Base-by-base conservation (phyloP, 2,797 vertebrate species). In the Sebastes baramenuke region DNA sequence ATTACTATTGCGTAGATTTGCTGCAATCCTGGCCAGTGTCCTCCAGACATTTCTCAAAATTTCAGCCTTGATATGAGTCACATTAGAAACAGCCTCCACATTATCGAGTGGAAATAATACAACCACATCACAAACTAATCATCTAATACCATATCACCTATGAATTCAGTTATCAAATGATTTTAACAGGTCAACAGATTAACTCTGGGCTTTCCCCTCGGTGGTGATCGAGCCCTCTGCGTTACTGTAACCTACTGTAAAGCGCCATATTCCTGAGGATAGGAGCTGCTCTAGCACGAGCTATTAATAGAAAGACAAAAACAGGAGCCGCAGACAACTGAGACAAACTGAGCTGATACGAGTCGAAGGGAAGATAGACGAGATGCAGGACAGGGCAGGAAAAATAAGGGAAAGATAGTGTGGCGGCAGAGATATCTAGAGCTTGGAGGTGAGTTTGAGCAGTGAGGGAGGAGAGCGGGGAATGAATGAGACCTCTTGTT, bases 271-370 rank as follows among this genome's bases (percentile, higher is more conserved):
- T 77, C 60, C 77, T 8, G 64, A 82, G 49, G 67, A 85, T 78
- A 81, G 70, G 59, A 75, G 69, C 81, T 58, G 77, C 81, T 86
- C 82, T 6, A 58, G 60, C 46, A 9, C 5, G 22, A 59, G 83
- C 87, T 92, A 92, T 86, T 84, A 88, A 89, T 90, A 94, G 91
- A 79, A 62, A 77, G 83, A 84, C 73, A 77, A 77, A 83, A 88
- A 72, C 84, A 80, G 79, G 67, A 85, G 68, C 52, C 2, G 73
- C 68, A 78, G 80, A 81, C 81, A 70, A 77, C 36, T 75, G 84
- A 42, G 36, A 46, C 77, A 83, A 84, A 72, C 25, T 22, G 80
- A 82, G 81, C 71, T 29, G 75, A 72, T 42, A 36, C 3, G 11
- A 81, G 77, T n/a, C 1, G 49, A 64, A 73, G 60, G 66, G 61